Conservation (phyloP, 2,113 vertebrate genomes). For the Sturnira hondurensis region DNA sequence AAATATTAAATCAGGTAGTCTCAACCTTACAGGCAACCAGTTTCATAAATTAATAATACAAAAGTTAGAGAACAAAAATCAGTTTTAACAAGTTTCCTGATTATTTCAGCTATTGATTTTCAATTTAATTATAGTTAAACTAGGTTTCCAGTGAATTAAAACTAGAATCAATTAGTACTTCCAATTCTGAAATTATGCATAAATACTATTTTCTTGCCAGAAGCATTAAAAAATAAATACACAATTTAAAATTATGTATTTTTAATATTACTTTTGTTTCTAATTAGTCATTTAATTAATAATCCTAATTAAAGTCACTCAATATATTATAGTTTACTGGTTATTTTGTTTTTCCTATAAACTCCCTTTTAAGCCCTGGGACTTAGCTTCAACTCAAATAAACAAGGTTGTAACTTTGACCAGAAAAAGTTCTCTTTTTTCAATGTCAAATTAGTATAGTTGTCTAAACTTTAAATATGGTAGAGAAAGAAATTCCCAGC, state of each 20-base stretch:
- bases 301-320: constrained; percentile 74
- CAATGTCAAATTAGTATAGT: background rate
- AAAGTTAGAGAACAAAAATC: constrained; percentile 16
- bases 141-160: constrained; percentile 74
- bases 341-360: background rate
- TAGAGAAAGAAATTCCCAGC: background rate
- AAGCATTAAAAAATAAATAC: constrained; percentile 67
- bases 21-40: background rate
- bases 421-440: background rate
- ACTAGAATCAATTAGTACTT: constrained; percentile 63
- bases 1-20: background rate
- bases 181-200: constrained; percentile 58
- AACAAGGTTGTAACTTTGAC: background rate
- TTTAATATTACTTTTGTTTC: constrained; percentile 45
- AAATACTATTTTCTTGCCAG: constrained; percentile 68
- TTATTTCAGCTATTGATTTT: constrained; percentile 60
- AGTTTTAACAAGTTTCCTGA: constrained; percentile 33
- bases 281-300: constrained; percentile 72
- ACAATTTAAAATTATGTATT: constrained; percentile 62
- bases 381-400: constrained; percentile 20
- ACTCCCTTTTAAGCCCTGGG: background rate
- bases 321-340: constrained; percentile 21
- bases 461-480: background rate
- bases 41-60: constrained; percentile 35
- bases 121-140: constrained; percentile 71